Evolutionary conservation across 2,888 invertebrate genomes (phyloP), one percentile per base, ranked within the genome.

Genomic region (Dilophus febrilis): DNA sequence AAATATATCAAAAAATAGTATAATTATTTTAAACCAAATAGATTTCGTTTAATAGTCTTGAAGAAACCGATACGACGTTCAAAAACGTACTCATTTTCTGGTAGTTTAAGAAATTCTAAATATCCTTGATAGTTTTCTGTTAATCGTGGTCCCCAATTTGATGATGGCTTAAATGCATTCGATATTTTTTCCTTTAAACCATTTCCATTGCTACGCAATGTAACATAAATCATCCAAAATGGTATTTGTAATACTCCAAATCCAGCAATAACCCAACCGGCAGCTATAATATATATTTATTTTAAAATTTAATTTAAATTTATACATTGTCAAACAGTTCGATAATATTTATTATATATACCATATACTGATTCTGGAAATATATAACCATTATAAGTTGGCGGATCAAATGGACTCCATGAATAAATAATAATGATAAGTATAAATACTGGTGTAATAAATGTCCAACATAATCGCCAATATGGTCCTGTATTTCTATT

Each of bases 401-500:
- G 54, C 0, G 74, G 69, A 43, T 72, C 64, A 43, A 72, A 70
- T 1, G 71, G 70, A 1, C 64, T 55, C 28, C 82, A 59, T 5
- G 80, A 80, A 54, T 83, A 85, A 8, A 80, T 51, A 49, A 85
- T 70, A 38, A 86, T 82, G 1, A 69, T 53, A 4, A 74, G 61
- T 67, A 85, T 74, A 43, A 81, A 64, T 1, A 70, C 50, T 0
- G 86, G 87, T 2, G 81, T 81, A 34, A 84, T 57, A 7, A 82
- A 35, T 1, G 72, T 71, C 87, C 87, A 88, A 47, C 83, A 84
- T 29, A 79, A 48, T 43, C 83, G 70, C 86, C 85, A 87, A 55
- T 84, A 87, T 30, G 72, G 50, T 2, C 75, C 67, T 1, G 77
- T 70, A 55, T 72, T 72, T 26, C 65, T 66, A 16, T 74, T 72